Percentiles rank a stretch among this genome's conserved stretches.
Conservation (phyloP, 1,140 invertebrate genomes). For the Colletes latitarsis region DNA sequence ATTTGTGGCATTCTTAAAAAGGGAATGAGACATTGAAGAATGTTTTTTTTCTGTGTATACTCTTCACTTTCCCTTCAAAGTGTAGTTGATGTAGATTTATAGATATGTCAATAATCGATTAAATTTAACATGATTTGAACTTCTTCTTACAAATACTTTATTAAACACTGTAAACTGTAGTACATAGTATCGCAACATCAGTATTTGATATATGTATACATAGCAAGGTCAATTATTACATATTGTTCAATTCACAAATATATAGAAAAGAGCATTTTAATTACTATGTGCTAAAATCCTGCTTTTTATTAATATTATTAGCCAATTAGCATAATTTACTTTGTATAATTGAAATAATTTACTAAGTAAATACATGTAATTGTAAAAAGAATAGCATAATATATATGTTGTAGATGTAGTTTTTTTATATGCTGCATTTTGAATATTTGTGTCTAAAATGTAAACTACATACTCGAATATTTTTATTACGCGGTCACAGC, state of each 20-base stretch:
- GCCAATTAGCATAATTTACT: neutral
- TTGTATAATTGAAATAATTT: slow-evolving; percentile 24
- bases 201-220: slow-evolving; percentile 65
- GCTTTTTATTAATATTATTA: slow-evolving; percentile 1
- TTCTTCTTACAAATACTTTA: slow-evolving; percentile 77
- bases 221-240: slow-evolving; percentile 57
- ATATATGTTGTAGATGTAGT: slow-evolving; percentile 3
- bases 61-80: too few relatives aligned
- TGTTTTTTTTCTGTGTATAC: too few relatives aligned
- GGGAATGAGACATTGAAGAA: too few relatives aligned
- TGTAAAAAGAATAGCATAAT: slow-evolving; percentile 12
- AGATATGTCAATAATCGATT: neutral
- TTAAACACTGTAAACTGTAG: slow-evolving; percentile 76
- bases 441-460: slow-evolving; percentile 42
- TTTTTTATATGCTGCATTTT: slow-evolving; percentile 20
- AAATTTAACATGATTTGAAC: slow-evolving; percentile 1
- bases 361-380: slow-evolving; percentile 25
- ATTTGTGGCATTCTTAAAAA: too few relatives aligned
- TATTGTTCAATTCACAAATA: slow-evolving; percentile 45
- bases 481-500: slow-evolving; percentile 65
- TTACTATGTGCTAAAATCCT: slow-evolving; percentile 23
- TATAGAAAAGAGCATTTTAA: slow-evolving; percentile 41
- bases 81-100: too few relatives aligned
- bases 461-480: slow-evolving; percentile 43
- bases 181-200: slow-evolving; percentile 76